Conservation (phyloP, 2,888 invertebrate species). For the Polyommatus iphigenia region DNA sequence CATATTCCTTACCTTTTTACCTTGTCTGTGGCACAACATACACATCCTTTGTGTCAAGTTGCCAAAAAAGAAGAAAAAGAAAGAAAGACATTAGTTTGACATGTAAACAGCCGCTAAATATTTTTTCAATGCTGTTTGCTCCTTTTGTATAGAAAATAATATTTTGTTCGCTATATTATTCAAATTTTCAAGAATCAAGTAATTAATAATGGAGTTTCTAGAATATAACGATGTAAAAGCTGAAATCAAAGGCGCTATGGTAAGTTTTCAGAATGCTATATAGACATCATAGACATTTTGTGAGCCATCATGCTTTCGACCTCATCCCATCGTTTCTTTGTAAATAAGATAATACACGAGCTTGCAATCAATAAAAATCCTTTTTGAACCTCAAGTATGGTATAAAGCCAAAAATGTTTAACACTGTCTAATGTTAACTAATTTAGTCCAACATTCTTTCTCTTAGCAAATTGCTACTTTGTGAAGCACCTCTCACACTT, state of each 20-base stretch:
- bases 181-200: neutral
- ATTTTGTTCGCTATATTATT: constrained; percentile 27
- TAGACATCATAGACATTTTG: neutral
- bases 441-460: neutral
- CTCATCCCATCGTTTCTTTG: neutral
- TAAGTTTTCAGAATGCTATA: constrained; percentile 63
- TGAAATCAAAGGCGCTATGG: constrained; percentile 93
- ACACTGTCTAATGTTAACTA: neutral
- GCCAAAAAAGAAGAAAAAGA: too few relatives aligned
- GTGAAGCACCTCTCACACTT: neutral
- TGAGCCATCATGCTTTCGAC: neutral
- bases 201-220: constrained; percentile 85
- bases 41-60: too few relatives aligned
- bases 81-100: neutral
- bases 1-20: too few relatives aligned
- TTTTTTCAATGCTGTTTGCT: neutral
- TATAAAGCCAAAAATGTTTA: neutral
- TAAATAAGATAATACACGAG: neutral
- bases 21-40: too few relatives aligned
- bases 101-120: neutral
- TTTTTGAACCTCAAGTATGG: neutral
- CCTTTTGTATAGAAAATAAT: neutral
- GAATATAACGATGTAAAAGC: constrained; percentile 93
- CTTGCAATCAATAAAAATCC: neutral
- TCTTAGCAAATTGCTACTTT: neutral